These are phyloP conservation scores for Tiaroga cobitis DNA, from an alignment of 2,797 vertebrate species.

Conservation along the genomic window DNA sequence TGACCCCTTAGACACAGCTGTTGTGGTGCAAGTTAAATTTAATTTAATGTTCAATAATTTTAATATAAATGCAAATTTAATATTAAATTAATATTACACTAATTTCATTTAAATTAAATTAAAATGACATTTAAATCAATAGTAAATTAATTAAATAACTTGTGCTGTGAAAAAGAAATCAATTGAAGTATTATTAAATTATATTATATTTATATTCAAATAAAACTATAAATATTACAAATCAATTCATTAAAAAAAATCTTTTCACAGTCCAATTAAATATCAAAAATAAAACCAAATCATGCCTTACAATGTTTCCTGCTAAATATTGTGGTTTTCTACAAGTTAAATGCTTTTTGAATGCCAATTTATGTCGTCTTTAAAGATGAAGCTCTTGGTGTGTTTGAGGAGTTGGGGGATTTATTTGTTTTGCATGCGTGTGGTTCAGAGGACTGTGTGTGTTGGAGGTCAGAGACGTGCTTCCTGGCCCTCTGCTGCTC, in stretches of 20 bases:
- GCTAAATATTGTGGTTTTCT: not conserved
- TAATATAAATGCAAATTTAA: too few relatives aligned
- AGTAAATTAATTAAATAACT: not conserved
- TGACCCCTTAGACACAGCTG: too few relatives aligned
- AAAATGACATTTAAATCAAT: too few relatives aligned
- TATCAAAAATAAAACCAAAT: not conserved
- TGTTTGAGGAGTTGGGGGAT: not conserved
- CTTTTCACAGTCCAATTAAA: not conserved
- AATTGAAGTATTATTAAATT: not conserved
- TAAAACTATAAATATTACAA: not conserved
- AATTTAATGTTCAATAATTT: not conserved
- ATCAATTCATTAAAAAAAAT: too few relatives aligned
- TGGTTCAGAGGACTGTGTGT: constrained; percentile 48
- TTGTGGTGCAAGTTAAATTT: not conserved
- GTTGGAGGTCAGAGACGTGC: constrained; percentile 60
- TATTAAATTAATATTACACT: too few relatives aligned
- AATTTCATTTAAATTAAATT: too few relatives aligned
- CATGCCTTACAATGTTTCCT: not conserved
- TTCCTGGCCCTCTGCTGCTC: constrained; percentile 67
- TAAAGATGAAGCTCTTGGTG: constrained; percentile 4
- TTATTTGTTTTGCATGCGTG: constrained; percentile 54
- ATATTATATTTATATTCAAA: too few relatives aligned
- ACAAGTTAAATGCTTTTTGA: too few relatives aligned
- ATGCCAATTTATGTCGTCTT: not conserved
- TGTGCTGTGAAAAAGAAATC: too few relatives aligned